A percentile compares a stretch with the other conserved stretches of the same genome.
Conservation (phyloP, 2,888 invertebrate genomes). For the Venusia cambrica region DNA sequence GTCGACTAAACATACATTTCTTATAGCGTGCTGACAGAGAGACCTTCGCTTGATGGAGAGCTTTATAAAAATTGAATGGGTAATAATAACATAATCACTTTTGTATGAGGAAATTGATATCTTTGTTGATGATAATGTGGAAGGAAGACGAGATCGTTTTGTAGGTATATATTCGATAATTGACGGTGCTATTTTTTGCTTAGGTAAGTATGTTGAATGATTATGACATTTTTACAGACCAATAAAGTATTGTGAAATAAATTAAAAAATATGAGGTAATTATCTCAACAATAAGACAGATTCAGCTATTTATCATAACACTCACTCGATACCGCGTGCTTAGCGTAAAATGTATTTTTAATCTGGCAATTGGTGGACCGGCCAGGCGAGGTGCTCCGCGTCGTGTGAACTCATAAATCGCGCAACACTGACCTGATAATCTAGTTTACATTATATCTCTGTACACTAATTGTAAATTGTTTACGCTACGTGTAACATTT, state of each 20-base stretch:
- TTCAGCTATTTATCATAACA: no score
- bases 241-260: no score
- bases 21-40: no score
- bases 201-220: no score
- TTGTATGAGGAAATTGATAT: constrained; percentile 6
- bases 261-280: background rate
- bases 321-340: no score
- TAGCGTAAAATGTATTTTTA: constrained; percentile 38
- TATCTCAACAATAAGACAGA: constrained; percentile 5
- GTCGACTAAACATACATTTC: no score
- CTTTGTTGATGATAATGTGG: constrained; percentile 2
- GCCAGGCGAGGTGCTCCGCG: constrained; percentile 28
- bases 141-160: constrained; percentile 3
- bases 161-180: background rate
- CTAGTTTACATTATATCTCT: constrained; percentile 49
- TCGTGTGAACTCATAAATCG: constrained; percentile 46
- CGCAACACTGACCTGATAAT: constrained; percentile 46
- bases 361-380: constrained; percentile 27
- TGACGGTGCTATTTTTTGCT: no score
- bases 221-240: no score
- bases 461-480: constrained; percentile 38
- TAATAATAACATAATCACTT: constrained; percentile 19
- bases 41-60: constrained; percentile 16
- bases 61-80: constrained; percentile 14
- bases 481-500: constrained; percentile 26